Percentiles rank a stretch among this genome's conserved stretches.
phyloP scores from a whole-genome alignment of 1,140 invertebrate species.

The Drosophila lacteicornis region DNA sequence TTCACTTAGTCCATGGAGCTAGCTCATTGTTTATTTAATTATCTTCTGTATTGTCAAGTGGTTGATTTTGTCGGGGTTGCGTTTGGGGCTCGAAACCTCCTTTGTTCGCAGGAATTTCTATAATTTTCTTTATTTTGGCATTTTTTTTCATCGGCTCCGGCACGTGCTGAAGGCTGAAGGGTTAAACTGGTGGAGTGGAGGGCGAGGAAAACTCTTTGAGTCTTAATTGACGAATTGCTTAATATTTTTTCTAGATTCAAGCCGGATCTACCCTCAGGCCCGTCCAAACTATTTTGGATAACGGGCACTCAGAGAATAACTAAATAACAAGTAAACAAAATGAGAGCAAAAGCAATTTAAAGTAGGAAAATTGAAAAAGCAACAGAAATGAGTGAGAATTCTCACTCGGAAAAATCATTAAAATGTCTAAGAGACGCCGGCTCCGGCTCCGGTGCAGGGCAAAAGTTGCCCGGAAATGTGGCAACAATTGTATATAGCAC shows the following conservation, averaged over 20 bases:
- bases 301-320: slow-evolving; percentile 31
- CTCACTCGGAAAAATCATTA: slow-evolving; percentile 78
- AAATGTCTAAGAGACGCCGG: slow-evolving; percentile 69
- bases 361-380: slow-evolving; percentile 56
- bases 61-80: slow-evolving; percentile 59
- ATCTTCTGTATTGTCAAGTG: slow-evolving; percentile 81
- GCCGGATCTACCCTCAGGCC: slow-evolving; percentile 21
- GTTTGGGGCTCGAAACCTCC: slow-evolving; percentile 32
- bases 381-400: slow-evolving; percentile 40
- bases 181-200: slow-evolving; percentile 35
- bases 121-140: slow-evolving; percentile 34
- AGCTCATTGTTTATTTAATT: slow-evolving; percentile 81
- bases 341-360: slow-evolving; percentile 70
- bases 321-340: slow-evolving; percentile 51
- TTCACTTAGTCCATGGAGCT: slow-evolving; percentile 65
- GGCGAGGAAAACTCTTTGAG: slow-evolving; percentile 47
- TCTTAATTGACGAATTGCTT: slow-evolving; percentile 75
- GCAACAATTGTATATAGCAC: slow-evolving; percentile 70
- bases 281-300: slow-evolving; percentile 55
- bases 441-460: slow-evolving; percentile 22
- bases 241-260: slow-evolving; percentile 33
- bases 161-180: slow-evolving; percentile 60
- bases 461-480: slow-evolving; percentile 70
- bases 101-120: slow-evolving; percentile 42
- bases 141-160: slow-evolving; percentile 25